Evolutionary conservation across 2,113 vertebrate species (phyloP), one percentile per base, ranked within the genome.

Genomic region (Orientallactaga bullata): DNA sequence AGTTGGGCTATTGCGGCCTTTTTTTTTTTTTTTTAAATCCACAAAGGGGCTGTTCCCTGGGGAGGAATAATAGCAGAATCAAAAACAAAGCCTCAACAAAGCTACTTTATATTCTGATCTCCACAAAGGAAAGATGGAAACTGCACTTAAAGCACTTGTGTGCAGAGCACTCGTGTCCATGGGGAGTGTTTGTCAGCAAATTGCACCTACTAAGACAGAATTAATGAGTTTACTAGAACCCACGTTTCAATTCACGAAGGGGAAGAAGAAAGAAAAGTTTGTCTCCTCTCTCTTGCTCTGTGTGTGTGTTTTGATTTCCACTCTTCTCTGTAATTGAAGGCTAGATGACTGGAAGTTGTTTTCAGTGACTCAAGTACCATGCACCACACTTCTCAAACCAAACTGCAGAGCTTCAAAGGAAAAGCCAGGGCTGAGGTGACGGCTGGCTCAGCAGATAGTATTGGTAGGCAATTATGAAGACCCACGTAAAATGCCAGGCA

Each of bases 1-100:
- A 47, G 85, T 91, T 85, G 84, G n/a, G 79, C 26, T 93, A 90
- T 37, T 96, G 68, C 92, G 93, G 84, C 86, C 47, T 80, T 94
- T 94, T 95, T 85, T 84, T 74, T 55, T 51, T 51, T 51, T n/a
- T n/a, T n/a, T n/a, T n/a, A 76, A 96, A 89, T 95, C 72, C 32
- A 87, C 88, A 88, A 93, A 94, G 69, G 28, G 76, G 60, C 37
- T 79, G 42, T 32, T 79, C 35, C 58, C 78, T 20, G 39, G 47
- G 37, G 66, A 80, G 84, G 39, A 79, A 37, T 39, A 88, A 86
- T 12, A 88, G 21, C 65, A 85, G 60, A 90, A 77, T 93, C 77
- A 93, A 82, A 35, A 92, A 73, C 68, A 61, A 90, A 81, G 68
- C 72, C 76, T 89, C 66, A 35, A 89, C n/a, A 90, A 76, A 95